Conservation (phyloP, 2,797 vertebrate species). For the Ctenopoma kingsleyae region DNA sequence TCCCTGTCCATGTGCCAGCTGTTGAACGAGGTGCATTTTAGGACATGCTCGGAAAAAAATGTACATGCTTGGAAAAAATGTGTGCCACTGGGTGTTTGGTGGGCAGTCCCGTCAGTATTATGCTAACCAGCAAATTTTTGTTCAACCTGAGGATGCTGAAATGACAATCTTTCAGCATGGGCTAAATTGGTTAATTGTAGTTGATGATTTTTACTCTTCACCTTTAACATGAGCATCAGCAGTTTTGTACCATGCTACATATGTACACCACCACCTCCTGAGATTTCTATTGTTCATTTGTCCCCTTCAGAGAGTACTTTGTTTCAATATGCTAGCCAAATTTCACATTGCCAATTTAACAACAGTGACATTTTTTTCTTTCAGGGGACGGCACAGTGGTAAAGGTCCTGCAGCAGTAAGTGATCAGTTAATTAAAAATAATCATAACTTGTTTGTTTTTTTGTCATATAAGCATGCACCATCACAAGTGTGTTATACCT, state of each 20-base stretch:
- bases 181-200: neutral
- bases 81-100: conserved; percentile 43
- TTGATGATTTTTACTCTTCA: neutral
- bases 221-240: neutral
- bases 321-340: conserved; percentile 16
- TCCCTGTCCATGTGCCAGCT: conserved; percentile 54
- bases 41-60: conserved; percentile 59
- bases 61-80: conserved; percentile 55
- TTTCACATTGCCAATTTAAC: conserved; percentile 14
- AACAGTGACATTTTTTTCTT: conserved; percentile 63
- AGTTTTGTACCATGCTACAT: neutral
- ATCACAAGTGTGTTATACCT: neutral
- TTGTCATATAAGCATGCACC: neutral
- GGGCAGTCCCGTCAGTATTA: conserved; percentile 12
- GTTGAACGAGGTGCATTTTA: conserved; percentile 72
- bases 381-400: conserved; percentile 95
- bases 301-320: neutral
- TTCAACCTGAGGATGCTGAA: neutral
- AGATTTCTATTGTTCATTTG: neutral
- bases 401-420: conserved; percentile 95
- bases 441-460: conserved; percentile 1
- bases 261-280: neutral
- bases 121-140: conserved; percentile 8
- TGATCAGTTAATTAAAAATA: conserved; percentile 58
- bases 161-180: neutral